These are phyloP conservation scores for cattle (Bos taurus) DNA, from an alignment of 2,113 vertebrate species.

Conservation along the genomic window DNA sequence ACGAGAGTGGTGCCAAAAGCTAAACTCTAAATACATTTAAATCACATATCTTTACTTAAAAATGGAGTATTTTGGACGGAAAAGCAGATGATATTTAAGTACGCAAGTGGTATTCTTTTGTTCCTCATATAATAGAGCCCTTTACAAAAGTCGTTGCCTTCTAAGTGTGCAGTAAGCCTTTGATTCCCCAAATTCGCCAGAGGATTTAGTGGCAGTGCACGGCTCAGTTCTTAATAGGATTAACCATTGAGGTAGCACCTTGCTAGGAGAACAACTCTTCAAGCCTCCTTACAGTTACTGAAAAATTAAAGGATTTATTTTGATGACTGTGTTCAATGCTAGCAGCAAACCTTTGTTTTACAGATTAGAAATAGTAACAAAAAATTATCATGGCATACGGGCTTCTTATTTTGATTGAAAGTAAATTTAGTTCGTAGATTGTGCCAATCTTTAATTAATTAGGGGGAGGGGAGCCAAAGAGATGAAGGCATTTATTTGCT, in stretches of 20 bases:
- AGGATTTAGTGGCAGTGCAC: neutral
- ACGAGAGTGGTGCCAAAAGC: slow-evolving; percentile 49
- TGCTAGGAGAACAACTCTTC: slow-evolving; percentile 38
- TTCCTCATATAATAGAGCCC: slow-evolving; percentile 52
- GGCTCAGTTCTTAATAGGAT: slow-evolving; percentile 52
- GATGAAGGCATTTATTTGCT: slow-evolving; percentile 57
- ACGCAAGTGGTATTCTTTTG: slow-evolving; percentile 67
- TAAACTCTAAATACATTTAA: slow-evolving; percentile 35
- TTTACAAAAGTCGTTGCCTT: slow-evolving; percentile 55
- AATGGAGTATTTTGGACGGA: slow-evolving; percentile 37
- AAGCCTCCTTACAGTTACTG: slow-evolving; percentile 10
- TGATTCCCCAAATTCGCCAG: slow-evolving; percentile 56
- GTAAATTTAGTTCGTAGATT: slow-evolving; percentile 72
- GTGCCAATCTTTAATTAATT: slow-evolving; percentile 73
- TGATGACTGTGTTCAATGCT: slow-evolving; percentile 19
- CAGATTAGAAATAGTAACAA: slow-evolving; percentile 65
- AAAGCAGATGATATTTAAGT: slow-evolving; percentile 49
- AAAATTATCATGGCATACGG: slow-evolving; percentile 69
- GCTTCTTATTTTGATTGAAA: slow-evolving; percentile 80
- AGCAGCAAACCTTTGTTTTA: slow-evolving; percentile 63
- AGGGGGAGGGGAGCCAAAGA: slow-evolving; percentile 40
- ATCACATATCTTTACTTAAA: slow-evolving; percentile 50
- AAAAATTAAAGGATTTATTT: slow-evolving; percentile 51
- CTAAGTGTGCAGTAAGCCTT: slow-evolving; percentile 64
- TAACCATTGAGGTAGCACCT: slow-evolving; percentile 60